Evolutionary conservation across 2,797 vertebrate genomes (phyloP), one percentile per base, ranked within the genome.

Genomic region (Carapus acus): DNA sequence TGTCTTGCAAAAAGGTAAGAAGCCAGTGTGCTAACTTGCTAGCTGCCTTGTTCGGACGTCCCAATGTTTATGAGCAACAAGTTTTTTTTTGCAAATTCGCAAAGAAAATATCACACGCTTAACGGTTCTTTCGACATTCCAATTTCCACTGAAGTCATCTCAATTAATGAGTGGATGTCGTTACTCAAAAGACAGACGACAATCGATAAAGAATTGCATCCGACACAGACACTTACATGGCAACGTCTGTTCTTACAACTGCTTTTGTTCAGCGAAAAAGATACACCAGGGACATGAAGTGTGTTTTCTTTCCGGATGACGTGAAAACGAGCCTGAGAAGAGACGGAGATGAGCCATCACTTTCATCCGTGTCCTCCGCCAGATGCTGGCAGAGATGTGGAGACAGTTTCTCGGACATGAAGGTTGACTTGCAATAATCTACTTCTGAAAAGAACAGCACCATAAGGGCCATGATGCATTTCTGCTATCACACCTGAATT

Each of bases 361-460:
- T 72, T 24, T 76, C 81, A 49, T 47, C 79, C 15, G 8, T 62
- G 50, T 88, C 84, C 0, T 75, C 85, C 46, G 71, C 80, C 24
- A 90, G 64, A 64, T 85, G 89, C 0, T 96, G 93, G 93, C 78
- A 86, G 49, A 86, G 78, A 43, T 90, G 92, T 73, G 90, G 92
- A 5, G 91, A 95, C 62, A 90, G 91, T 54, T 96, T 96, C 64
- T 38, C 76, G 64, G 84, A 74, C 47, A 46, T 76, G 11, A 12
- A 54, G 59, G 39, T 67, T 2, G 71, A 88, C 80, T 85, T 88
- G 15, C 15, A 12, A 1, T 1, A n/a, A 11, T 19, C n/a, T 20
- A 21, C 4, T 6, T 9, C 3, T 12, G 31, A 33, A 33, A 33
- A 11, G 31, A 33, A 3, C 31, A 33, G 14, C 31, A 13, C n/a